phyloP scores from a whole-genome alignment of 2,113 vertebrate genomes.

The Agapornis roseicollis region DNA sequence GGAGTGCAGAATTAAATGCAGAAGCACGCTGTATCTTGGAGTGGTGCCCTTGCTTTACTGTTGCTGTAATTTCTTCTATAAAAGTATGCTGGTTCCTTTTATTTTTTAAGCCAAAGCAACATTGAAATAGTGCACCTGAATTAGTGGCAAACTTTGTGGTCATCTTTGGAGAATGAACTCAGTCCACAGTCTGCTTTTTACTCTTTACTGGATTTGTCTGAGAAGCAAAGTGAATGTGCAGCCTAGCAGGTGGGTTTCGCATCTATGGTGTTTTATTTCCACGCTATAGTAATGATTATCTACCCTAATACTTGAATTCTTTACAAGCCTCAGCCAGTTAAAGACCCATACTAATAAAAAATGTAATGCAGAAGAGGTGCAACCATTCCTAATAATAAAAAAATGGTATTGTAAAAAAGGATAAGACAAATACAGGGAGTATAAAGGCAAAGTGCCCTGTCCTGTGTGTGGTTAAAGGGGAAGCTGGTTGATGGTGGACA shows the following conservation, averaged over 20 bases:
- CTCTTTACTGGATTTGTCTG: not conserved
- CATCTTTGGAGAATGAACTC: not conserved
- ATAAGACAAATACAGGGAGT: not conserved
- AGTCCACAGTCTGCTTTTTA: not conserved
- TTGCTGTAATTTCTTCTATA: not conserved
- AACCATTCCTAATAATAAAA: not conserved
- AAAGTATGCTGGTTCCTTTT: not conserved
- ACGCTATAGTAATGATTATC: not conserved
- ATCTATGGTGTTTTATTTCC: not conserved
- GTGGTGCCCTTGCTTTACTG: not conserved
- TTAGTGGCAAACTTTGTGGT: not conserved
- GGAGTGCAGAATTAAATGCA: not conserved
- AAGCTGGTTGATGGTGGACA: not conserved
- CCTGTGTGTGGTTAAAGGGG: fast-evolving
- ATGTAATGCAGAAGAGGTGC: not conserved
- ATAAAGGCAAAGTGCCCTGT: not conserved
- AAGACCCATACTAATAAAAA: not conserved
- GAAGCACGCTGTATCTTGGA: not conserved
- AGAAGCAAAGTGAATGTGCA: not conserved
- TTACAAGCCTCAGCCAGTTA: not conserved
- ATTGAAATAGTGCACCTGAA: not conserved
- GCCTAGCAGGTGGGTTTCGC: not conserved
- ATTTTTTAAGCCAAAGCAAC: not conserved
- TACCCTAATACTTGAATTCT: not conserved
- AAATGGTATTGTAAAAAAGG: not conserved